These are phyloP conservation scores for Battus philenor DNA, from an alignment of 1,140 invertebrate genomes.

Conservation along the genomic window DNA sequence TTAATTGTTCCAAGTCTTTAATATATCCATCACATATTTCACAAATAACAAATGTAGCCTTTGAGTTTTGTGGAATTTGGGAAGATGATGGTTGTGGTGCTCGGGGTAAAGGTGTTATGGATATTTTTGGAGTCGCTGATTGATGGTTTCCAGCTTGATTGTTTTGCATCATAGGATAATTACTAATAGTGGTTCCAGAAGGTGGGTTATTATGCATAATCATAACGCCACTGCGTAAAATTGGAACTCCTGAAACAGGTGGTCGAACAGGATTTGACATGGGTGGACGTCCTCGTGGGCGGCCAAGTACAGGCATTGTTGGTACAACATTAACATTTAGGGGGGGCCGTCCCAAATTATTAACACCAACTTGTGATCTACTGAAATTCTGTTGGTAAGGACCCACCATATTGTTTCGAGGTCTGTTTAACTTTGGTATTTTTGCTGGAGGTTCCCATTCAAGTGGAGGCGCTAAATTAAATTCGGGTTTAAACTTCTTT, in stretches of 20 bases:
- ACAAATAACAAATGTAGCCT: conserved; percentile 91
- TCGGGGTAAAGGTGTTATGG: conserved; percentile 91
- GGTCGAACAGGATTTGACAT: conserved; percentile 41
- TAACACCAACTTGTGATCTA: conserved; percentile 50
- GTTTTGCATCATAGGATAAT: conserved; percentile 61
- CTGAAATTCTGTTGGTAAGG: conserved; percentile 56
- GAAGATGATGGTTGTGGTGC: conserved; percentile 76
- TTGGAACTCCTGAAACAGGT: conserved; percentile 60
- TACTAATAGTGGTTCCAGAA: conserved; percentile 55
- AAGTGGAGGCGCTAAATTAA: conserved; percentile 87
- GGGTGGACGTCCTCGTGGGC: conserved; percentile 61
- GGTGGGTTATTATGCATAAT: conserved; percentile 66
- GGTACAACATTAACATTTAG: conserved; percentile 40
- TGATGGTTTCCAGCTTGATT: conserved; percentile 47
- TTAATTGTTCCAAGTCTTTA: conserved; percentile 93
- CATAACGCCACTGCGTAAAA: conserved; percentile 67
- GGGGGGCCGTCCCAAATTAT: conserved; percentile 49
- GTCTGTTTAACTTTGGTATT: conserved; percentile 82
- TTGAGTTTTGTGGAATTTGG: conserved; percentile 56
- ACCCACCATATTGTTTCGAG: conserved; percentile 62
- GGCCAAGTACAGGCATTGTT: conserved; percentile 46
- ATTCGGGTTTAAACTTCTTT: conserved; percentile 92
- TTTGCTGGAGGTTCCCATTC: conserved; percentile 96
- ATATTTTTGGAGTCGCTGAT: conserved; percentile 85
- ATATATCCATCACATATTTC: conserved; percentile 97